phyloP scores from a whole-genome alignment of 2,113 vertebrate species.

The Castor canadensis region DNA sequence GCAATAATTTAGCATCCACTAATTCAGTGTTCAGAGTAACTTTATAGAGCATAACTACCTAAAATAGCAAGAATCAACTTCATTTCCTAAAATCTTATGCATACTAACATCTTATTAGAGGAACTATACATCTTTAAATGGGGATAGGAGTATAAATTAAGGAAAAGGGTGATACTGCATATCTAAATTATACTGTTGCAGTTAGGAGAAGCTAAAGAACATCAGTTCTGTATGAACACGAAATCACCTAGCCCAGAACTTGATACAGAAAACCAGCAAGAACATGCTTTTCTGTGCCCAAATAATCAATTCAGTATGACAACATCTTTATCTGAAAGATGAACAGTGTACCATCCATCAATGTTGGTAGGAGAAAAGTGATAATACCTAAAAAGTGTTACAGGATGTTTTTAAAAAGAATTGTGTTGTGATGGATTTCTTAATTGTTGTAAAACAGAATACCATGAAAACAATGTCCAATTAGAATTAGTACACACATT shows the following conservation, averaged over 20 bases:
- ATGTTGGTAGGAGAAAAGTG: background rate
- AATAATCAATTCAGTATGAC: background rate
- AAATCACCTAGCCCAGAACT: background rate
- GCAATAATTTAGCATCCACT: background rate
- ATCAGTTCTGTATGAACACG: background rate
- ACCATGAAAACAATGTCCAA: background rate
- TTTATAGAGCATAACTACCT: background rate
- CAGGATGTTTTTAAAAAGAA: background rate
- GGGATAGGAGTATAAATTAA: background rate
- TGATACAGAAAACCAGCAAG: background rate
- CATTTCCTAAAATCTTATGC: background rate
- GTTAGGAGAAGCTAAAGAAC: background rate
- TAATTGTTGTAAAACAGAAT: background rate
- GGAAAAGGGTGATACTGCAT: background rate
- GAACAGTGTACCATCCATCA: background rate
- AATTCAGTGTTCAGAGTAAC: background rate
- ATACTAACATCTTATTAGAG: background rate
- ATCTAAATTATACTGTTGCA: background rate
- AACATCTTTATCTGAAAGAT: conserved; percentile 3
- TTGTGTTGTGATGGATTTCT: background rate
- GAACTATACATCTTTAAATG: background rate
- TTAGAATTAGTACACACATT: background rate
- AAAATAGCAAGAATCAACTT: background rate
- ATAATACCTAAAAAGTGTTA: background rate
- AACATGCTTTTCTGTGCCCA: background rate